Base-by-base conservation (phyloP, 2,888 invertebrate genomes). In the Mesoligia furuncula region DNA sequence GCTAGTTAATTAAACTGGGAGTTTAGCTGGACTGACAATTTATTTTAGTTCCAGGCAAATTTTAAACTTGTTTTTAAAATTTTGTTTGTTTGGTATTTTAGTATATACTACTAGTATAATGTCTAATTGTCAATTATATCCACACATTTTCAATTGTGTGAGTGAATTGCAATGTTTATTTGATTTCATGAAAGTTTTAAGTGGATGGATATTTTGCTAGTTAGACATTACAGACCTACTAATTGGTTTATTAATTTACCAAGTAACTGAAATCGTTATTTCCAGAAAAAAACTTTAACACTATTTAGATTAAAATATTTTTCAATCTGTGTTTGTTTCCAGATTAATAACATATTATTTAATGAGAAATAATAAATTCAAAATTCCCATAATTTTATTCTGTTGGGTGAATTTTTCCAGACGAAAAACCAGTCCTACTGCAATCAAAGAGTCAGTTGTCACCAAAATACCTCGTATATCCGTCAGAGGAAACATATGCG, bases 1-100 rank as follows among this genome's bases (percentile, higher is more conserved):
- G 42, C 39, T 61, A 27, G 61, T n/a, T 72, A 77, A 69, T 73
- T 74, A 57, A 75, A 39, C 69, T 61, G 42, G 51, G 31, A 70
- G 27, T 66, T 61, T 24, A 61, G 31, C 27, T 24, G 1, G 3
- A 70, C 15, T 36, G 20, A 2, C 7, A 15, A 54, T 73, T 69
- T 75, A 24, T 78, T 65, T 9, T 17, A 1, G 20, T 27, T 69
- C 31, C 7, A 57, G 1, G 36, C 15, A 27, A 54, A 73, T 54
- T 65, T 51, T 31, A n/a, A 3, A 36, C 2, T 68, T 31, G 3
- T 11, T 42, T n/a, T 27, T 27, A 6, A 4, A 31, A 20, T 31
- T 9, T 62, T 24, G 36, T 20, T 62, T 6, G 31, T 61, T 31
- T 24, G 11, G 31, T 62, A 6, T 36, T 36, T 24, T 20, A 31